A percentile compares a stretch with the other conserved stretches of the same genome.
Evolutionary conservation across 2,113 vertebrate genomes (phyloP).

Genomic region (Struthidea cinerea): DNA sequence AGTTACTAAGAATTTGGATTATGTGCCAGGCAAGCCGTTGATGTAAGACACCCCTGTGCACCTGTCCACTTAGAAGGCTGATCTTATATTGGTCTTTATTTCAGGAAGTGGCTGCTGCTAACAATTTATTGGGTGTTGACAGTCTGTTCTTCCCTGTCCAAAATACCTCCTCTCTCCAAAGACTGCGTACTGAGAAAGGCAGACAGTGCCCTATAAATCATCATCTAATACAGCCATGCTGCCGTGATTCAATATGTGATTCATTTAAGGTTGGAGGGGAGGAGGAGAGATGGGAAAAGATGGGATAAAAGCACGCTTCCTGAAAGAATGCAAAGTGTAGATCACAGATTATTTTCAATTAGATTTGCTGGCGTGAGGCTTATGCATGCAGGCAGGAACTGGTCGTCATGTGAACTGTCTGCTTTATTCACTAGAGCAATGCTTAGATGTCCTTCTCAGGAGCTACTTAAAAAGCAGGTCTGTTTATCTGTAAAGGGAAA

Average conservation of each 20-base stretch:
- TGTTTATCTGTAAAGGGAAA: conserved; percentile 41
- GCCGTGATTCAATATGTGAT: conserved; percentile 38
- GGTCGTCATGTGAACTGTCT: conserved; percentile 46
- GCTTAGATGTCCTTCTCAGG: conserved; percentile 61
- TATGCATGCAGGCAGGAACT: conserved; percentile 57
- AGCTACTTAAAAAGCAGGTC: conserved; percentile 59
- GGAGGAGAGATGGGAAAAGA: conserved; percentile 31
- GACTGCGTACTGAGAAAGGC: background rate
- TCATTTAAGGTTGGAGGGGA: conserved; percentile 31
- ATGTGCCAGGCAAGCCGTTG: background rate
- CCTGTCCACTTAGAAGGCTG: conserved; percentile 39
- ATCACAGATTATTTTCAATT: conserved; percentile 67
- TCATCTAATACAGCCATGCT: conserved; percentile 28
- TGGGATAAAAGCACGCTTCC: conserved; percentile 52
- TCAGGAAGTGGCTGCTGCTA: conserved; percentile 32
- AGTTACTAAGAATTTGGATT: background rate
- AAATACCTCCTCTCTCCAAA: conserved; percentile 11
- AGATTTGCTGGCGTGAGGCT: conserved; percentile 29
- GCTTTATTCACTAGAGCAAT: conserved; percentile 44
- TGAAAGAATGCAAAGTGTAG: conserved; percentile 31
- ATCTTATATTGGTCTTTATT: background rate
- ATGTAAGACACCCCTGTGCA: conserved; percentile 10
- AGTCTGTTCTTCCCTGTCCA: conserved; percentile 13
- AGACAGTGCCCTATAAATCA: conserved; percentile 58
- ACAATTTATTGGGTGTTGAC: conserved; percentile 58